phyloP scores from a whole-genome alignment of 1,140 invertebrate species.

The Littorina saxatilis region DNA sequence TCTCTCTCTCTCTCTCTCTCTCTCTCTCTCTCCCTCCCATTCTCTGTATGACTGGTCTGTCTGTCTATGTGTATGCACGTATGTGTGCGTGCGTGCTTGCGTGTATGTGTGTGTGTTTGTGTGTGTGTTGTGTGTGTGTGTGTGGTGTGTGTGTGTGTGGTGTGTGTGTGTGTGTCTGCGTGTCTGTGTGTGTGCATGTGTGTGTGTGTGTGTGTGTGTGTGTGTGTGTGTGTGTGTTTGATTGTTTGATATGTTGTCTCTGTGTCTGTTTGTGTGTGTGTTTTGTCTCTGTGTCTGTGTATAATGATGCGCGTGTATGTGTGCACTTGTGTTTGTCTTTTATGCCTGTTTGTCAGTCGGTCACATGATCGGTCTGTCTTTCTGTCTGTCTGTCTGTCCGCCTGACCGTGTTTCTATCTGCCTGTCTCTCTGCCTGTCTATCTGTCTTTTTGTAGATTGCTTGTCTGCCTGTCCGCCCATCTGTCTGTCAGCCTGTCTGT shows the following conservation, averaged over 20 bases:
- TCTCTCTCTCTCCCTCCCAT: not conserved
- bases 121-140: slow-evolving; percentile 15
- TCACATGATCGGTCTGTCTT: too few species aligned
- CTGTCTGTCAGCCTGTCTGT: too few species aligned
- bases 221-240: slow-evolving; percentile 22
- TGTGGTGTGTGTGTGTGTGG: slow-evolving; percentile 15
- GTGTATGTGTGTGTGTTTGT: slow-evolving; percentile 7
- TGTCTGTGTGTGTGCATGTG: slow-evolving; percentile 7
- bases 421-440: too few species aligned
- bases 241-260: too few species aligned
- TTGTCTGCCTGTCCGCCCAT: too few species aligned
- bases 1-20: not conserved
- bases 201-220: slow-evolving; percentile 15
- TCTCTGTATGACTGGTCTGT: not conserved
- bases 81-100: not conserved
- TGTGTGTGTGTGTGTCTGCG: slow-evolving; percentile 10
- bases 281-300: not conserved
- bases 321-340: not conserved
- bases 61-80: not conserved
- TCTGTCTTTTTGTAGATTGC: too few species aligned
- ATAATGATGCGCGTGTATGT: not conserved
- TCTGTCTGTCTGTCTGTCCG: too few species aligned
- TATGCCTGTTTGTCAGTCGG: not conserved
- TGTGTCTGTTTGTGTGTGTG: not conserved
- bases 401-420: too few species aligned